Base-by-base conservation (phyloP, 64 coral and sea anemone species). In the Catalaphyllia jardinei region DNA sequence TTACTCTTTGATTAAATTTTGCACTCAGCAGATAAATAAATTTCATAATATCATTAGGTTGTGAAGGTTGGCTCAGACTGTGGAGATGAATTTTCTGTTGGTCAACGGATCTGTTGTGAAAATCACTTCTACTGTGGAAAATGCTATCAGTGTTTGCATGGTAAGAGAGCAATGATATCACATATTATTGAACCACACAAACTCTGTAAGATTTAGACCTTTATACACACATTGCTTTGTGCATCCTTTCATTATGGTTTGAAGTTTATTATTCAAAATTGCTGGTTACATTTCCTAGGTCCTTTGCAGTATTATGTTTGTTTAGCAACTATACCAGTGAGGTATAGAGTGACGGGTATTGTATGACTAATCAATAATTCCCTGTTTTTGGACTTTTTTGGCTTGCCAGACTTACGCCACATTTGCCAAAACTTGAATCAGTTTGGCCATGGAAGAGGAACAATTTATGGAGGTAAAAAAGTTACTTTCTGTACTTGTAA, bases 61-160 rank as follows among this genome's bases (percentile, higher is more conserved):
- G 79, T 83, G 4, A 75, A 93, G 27, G 87, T 93, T 33, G 92
- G 92, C 52, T 71, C 92, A 76, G 87, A 39, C 31, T 93, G 92
- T 93, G 71, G 55, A 12, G 86, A 89, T 25, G 72, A 76, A 60
- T 89, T 69, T 79, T 64, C 60, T n/a, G 79, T 93, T 76, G 92
- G 92, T 54, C 86, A 71, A 35, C 92, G 60, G 25, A 79, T 93
- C n/a, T 93, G 92, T 72, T 93, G 92, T 77, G 92, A 93, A 63
- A 93, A 93, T 73, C 92, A 93, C 71, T 93, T 83, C 30, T 93
- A 75, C 49, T 93, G 92, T 93, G 92, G 86, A n/a, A 69, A 93
- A 50, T 93, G 92, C 77, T 89, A 93, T 85, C 92, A 93, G 46
- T 93, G 92, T 75, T 55, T 76, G 22, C 92, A 93, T 89, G 92